These are phyloP conservation scores for Ceratina calcarata DNA, from an alignment of 1,140 invertebrate species.

Conservation along the genomic window DNA sequence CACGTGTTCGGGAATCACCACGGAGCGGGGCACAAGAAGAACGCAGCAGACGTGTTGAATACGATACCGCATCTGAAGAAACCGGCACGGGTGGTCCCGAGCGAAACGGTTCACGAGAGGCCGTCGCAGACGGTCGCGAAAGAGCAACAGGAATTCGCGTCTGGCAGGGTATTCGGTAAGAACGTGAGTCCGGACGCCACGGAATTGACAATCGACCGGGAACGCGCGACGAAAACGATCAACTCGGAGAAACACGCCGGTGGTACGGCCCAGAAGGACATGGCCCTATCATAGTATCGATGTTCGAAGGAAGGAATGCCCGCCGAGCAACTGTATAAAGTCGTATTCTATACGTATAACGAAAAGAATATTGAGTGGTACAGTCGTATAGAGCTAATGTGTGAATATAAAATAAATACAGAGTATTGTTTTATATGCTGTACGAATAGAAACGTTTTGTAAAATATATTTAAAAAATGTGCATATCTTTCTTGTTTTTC, in stretches of 20 bases:
- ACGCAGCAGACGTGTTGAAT: constrained; percentile 59
- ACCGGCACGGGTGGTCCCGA: constrained; percentile 46
- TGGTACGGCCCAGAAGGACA: constrained; percentile 64
- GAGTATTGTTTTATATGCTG: constrained; percentile 81
- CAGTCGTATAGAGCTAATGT: constrained; percentile 78
- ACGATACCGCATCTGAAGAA: constrained; percentile 72
- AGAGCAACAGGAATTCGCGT: constrained; percentile 62
- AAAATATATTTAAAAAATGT: constrained; percentile 80
- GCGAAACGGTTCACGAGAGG: constrained; percentile 46
- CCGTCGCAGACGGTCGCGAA: constrained; percentile 22
- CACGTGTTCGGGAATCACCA: constrained; percentile 73
- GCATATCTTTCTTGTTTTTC: not conserved
- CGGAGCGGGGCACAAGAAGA: constrained; percentile 61
- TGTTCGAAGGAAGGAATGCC: constrained; percentile 59
- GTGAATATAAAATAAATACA: constrained; percentile 80
- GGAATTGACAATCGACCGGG: constrained; percentile 71
- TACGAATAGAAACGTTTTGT: constrained; percentile 80
- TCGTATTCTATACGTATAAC: constrained; percentile 72
- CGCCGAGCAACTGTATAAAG: constrained; percentile 76
- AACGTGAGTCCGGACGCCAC: constrained; percentile 69
- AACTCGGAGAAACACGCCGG: constrained; percentile 63
- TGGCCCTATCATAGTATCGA: constrained; percentile 71
- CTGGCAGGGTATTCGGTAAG: constrained; percentile 67
- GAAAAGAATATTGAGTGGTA: constrained; percentile 70
- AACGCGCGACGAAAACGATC: constrained; percentile 64